phyloP scores from a whole-genome alignment of 2,888 invertebrate genomes.

The Drosophila anomelani region DNA sequence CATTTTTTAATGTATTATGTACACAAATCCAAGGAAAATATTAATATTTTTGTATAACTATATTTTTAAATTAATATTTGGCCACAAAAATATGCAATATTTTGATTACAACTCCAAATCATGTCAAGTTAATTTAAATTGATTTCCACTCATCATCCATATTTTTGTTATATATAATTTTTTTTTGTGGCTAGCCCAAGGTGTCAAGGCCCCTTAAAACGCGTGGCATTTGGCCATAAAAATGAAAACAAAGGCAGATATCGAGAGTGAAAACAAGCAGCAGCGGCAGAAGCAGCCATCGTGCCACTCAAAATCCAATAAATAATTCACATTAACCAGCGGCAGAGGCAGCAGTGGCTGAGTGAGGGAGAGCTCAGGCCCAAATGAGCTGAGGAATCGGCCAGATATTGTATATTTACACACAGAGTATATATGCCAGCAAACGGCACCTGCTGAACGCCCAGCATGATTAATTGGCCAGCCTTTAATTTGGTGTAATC shows the following conservation, averaged over 20 bases:
- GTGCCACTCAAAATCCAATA: conserved; percentile 59
- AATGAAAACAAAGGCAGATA: conserved; percentile 28
- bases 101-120: background rate
- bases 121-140: background rate
- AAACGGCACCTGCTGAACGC: conserved; percentile 12
- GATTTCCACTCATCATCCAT: background rate
- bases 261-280: background rate
- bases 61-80: background rate
- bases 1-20: background rate
- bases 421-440: background rate
- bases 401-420: background rate
- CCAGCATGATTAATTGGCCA: conserved; percentile 43
- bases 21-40: background rate
- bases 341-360: background rate
- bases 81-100: background rate
- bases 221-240: conserved; percentile 49
- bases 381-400: conserved; percentile 1
- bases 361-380: background rate
- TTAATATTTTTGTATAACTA: background rate
- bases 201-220: conserved; percentile 4
- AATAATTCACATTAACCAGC: conserved; percentile 64
- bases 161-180: background rate
- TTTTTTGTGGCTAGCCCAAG: background rate
- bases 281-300: conserved; percentile 17
- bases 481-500: conserved; percentile 44